These are phyloP conservation scores for Polyommatus icarus DNA, from an alignment of 2,888 invertebrate species.

Conservation along the genomic window DNA sequence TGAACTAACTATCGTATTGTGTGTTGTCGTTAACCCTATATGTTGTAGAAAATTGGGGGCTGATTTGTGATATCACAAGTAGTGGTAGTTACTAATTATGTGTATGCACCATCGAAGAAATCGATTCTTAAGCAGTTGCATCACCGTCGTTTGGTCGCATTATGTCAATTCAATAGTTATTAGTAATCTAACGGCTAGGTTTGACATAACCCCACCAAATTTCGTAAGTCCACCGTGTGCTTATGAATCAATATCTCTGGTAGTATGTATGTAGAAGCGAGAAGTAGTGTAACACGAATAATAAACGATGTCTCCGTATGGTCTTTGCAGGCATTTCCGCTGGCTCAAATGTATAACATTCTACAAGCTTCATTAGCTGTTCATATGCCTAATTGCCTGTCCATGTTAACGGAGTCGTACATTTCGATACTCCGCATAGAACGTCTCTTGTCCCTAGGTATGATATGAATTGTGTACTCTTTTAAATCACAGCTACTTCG, in stretches of 20 bases:
- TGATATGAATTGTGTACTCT: conserved; percentile 56
- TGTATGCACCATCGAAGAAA: not conserved
- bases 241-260: too few species aligned
- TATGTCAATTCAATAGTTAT: too few species aligned
- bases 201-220: too few species aligned
- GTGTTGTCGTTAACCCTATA: not conserved
- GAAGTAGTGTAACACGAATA: conserved; percentile 22
- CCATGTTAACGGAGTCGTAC: conserved; percentile 78
- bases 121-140: too few species aligned
- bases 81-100: conserved; percentile 3
- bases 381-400: conserved; percentile 76
- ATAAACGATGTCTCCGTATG: conserved; percentile 39
- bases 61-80: not conserved
- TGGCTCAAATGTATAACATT: conserved; percentile 88
- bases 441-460: conserved; percentile 79
- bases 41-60: not conserved
- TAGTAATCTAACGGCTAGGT: too few species aligned
- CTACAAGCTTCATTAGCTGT: conserved; percentile 82
- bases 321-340: conserved; percentile 83
- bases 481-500: conserved; percentile 29
- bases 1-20: conserved; percentile 30
- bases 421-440: conserved; percentile 81
- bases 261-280: not conserved
- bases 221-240: too few species aligned
- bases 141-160: too few species aligned